phyloP scores from a whole-genome alignment of 2,888 invertebrate genomes.

The Apamea anceps region DNA sequence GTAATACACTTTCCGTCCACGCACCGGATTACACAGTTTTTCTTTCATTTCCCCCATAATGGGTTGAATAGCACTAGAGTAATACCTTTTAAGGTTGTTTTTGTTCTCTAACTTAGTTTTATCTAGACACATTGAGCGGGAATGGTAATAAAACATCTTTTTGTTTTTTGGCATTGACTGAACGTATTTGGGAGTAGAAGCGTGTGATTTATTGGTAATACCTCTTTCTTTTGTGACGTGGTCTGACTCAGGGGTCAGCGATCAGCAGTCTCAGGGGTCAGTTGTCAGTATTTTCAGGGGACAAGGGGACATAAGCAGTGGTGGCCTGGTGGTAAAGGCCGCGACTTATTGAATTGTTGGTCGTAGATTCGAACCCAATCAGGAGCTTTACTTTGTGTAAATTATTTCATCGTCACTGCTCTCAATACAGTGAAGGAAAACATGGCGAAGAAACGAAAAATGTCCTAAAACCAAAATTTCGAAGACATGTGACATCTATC shows the following conservation, averaged over 20 bases:
- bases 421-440: background rate
- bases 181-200: conserved; percentile 42
- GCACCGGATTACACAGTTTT: conserved; percentile 47
- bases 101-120: conserved; percentile 41
- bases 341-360: no score
- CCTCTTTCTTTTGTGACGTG: conserved; percentile 18
- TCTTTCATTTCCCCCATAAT: conserved; percentile 47
- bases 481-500: background rate
- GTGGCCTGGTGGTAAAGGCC: no score
- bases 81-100: conserved; percentile 43
- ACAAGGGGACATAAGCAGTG: background rate
- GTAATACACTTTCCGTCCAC: conserved; percentile 50
- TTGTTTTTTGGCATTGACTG: conserved; percentile 27
- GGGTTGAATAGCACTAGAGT: conserved; percentile 41
- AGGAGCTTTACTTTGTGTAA: background rate
- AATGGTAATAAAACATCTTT: conserved; percentile 44
- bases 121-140: conserved; percentile 29
- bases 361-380: background rate
- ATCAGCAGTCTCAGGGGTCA: background rate
- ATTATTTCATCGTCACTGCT: background rate
- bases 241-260: background rate
- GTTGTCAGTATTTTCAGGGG: background rate
- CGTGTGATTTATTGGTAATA: conserved; percentile 56
- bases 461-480: background rate
- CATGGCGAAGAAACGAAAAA: background rate